Base-by-base conservation (phyloP, 2,113 vertebrate species). In the Phrynosoma platyrhinos region DNA sequence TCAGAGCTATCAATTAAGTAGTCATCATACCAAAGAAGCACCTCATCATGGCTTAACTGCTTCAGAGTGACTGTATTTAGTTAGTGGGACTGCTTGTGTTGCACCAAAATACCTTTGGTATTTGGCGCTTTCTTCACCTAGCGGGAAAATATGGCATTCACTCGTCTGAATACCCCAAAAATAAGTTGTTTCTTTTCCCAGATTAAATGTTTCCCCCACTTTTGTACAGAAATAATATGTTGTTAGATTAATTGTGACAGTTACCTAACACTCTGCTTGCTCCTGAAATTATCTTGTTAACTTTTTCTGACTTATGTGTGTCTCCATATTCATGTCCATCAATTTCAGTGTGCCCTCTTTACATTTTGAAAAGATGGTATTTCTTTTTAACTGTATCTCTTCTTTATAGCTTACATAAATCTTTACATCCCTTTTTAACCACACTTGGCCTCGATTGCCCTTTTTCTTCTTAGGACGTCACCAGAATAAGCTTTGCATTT, bases 401-500 rank as follows among this genome's bases (percentile, higher is more conserved):
- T 85, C 84, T 79, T 82, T 89, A 82, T 91, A 91, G n/a, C 58
- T 94, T 94, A 69, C 62, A 25, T 88, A 90, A 90, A 93, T 92
- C 87, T 93, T 93, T 91, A 78, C 76, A 84, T 86, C 92, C 94
- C 92, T 92, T 32, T 91, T 93, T 93, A 90, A 90, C 92, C 89
- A 53, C 72, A 21, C 89, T 94, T 94, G 92, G 93, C 95, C 96
- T 95, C 83, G 91, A 87, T 89, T 96, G 92, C 92, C 92, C 93
- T 91, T 94, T 94, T 93, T 90, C 84, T 82, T 92, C 91, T 87
- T 91, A 14, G 72, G 93, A 95, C 90, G 93, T 95, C 93, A 94
- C 84, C 74, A 76, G 76, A 47, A 91, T 0, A n/a, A 69, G 94
- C 93, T 94, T 95, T 95, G 94, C 89, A 30, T 87, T 96, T 95